Evolutionary conservation across 2,113 vertebrate species (phyloP).

Genomic region (Hipposideros armiger): DNA sequence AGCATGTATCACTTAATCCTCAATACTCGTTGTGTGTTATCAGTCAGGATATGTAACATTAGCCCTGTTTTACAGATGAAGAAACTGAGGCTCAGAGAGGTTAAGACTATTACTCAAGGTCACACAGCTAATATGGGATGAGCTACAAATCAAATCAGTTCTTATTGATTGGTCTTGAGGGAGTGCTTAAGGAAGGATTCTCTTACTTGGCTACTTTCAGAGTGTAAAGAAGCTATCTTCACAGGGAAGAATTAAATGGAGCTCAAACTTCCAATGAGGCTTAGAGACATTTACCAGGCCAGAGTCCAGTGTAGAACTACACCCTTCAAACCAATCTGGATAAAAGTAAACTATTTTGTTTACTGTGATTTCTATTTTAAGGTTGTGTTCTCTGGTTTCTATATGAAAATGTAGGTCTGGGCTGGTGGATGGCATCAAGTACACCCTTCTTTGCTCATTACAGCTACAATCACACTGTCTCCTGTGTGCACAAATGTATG

Average conservation of each 20-base stretch:
- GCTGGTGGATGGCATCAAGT: neutral
- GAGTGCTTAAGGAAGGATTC: conserved; percentile 36
- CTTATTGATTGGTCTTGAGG: neutral
- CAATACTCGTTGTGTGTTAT: neutral
- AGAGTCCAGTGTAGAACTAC: neutral
- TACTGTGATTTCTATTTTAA: conserved; percentile 60
- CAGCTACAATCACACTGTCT: neutral
- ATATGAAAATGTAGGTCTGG: conserved; percentile 20
- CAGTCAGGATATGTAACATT: neutral
- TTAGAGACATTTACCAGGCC: conserved; percentile 12
- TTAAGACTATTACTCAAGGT: neutral
- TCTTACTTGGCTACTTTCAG: conserved; percentile 36
- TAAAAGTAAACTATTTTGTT: conserved; percentile 50
- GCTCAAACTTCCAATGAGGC: conserved; percentile 32
- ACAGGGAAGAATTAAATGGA: conserved; percentile 23
- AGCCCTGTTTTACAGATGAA: conserved; percentile 16
- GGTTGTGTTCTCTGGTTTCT: conserved; percentile 49
- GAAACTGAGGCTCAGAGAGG: neutral
- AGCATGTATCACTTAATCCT: neutral
- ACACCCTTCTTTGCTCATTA: neutral
- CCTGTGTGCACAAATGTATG: neutral
- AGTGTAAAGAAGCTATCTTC: neutral
- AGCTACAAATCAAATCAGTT: conserved; percentile 24
- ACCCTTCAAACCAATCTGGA: conserved; percentile 30
- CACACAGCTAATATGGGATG: neutral